Percentiles rank a stretch among this genome's conserved stretches.
Conservation (phyloP, 2,113 vertebrate genomes). For the Spermophilus dauricus region DNA sequence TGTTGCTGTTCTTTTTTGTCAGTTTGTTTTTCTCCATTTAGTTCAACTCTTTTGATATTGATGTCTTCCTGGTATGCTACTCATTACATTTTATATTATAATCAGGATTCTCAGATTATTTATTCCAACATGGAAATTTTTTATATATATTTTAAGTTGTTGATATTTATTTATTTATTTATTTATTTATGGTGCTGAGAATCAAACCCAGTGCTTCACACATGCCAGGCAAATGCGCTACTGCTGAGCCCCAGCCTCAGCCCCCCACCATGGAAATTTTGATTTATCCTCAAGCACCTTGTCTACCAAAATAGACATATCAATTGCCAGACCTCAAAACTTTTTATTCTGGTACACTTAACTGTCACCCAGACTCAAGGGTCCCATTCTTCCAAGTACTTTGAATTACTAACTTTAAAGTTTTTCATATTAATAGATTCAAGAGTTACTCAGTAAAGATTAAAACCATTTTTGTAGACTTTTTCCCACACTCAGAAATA, state of each 20-base stretch:
- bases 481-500: not conserved
- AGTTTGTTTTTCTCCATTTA: not conserved
- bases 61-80: not conserved
- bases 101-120: not conserved
- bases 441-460: not conserved
- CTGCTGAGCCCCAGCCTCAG: too few relatives aligned
- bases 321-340: not conserved
- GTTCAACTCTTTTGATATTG: not conserved
- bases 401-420: not conserved
- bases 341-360: constrained; percentile 14
- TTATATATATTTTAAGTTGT: too few relatives aligned
- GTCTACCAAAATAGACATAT: not conserved
- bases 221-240: too few relatives aligned
- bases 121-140: not conserved
- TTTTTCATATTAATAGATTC: not conserved
- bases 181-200: too few relatives aligned
- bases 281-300: not conserved
- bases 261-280: not conserved
- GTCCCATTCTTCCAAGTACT: not conserved
- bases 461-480: not conserved
- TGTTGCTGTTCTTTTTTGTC: not conserved
- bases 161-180: too few relatives aligned
- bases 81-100: not conserved
- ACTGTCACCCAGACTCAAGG: not conserved
- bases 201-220: too few relatives aligned